phyloP scores from a whole-genome alignment of 2,888 invertebrate genomes.

The Amaurobius ferox region DNA sequence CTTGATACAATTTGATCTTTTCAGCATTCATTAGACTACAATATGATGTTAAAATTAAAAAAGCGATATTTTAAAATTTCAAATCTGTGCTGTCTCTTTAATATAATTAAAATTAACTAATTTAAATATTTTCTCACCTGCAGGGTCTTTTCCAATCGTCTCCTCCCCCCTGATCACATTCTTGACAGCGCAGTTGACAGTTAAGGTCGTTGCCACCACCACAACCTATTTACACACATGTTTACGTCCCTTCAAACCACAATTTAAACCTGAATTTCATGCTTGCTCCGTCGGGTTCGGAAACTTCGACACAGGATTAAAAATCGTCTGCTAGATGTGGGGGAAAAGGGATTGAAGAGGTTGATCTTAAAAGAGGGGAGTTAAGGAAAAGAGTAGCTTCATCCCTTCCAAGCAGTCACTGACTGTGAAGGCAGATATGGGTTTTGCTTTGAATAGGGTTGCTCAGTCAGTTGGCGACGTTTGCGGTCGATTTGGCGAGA shows the following conservation, averaged over 20 bases:
- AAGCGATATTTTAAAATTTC: no score
- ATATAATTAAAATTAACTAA: no score
- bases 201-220: conserved; percentile 67
- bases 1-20: no score
- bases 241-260: conserved; percentile 26
- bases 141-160: conserved; percentile 17
- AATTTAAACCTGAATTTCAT: not conserved
- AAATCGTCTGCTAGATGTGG: not conserved
- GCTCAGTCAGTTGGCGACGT: not conserved
- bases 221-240: conserved; percentile 45
- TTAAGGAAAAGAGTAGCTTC: conserved; percentile 9
- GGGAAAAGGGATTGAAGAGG: not conserved
- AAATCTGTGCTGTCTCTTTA: no score
- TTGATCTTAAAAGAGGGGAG: not conserved
- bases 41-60: no score
- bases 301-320: not conserved
- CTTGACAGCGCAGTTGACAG: conserved; percentile 63
- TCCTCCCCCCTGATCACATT: conserved; percentile 32
- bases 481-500: conserved; percentile 12
- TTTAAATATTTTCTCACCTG: conserved; percentile 37
- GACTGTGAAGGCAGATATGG: not conserved
- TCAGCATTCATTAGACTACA: no score
- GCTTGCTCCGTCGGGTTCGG: not conserved
- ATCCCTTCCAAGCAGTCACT: conserved; percentile 10
- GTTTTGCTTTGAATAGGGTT: not conserved